Conservation (phyloP, 2,113 vertebrate species). For the Chloebia gouldiae region DNA sequence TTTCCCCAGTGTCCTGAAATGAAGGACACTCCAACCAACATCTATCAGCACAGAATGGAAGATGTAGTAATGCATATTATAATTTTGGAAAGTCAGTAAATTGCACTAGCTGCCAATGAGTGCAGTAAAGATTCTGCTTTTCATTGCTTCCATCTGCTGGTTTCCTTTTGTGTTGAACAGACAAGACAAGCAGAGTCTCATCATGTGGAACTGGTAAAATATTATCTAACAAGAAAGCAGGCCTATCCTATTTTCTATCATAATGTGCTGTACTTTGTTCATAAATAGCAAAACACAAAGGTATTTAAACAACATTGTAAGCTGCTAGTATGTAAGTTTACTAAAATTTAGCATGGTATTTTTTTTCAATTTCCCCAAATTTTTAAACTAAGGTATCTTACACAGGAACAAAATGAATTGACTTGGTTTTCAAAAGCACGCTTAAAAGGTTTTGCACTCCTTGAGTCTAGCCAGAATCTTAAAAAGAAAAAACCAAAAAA, state of each 20-base stretch:
- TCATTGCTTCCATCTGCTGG: conserved; percentile 47
- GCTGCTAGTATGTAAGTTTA: background rate
- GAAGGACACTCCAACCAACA: background rate
- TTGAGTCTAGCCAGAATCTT: background rate
- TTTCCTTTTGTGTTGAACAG: conserved; percentile 44
- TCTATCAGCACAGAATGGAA: background rate
- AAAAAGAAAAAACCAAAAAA: background rate
- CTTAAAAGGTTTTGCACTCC: background rate
- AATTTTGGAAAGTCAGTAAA: background rate
- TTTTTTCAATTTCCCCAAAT: background rate
- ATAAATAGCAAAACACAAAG: background rate
- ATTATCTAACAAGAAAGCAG: background rate
- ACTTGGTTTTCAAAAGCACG: background rate
- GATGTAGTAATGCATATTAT: background rate
- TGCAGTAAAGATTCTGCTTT: conserved; percentile 5
- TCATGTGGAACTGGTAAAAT: background rate
- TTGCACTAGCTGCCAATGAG: background rate
- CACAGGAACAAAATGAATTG: background rate
- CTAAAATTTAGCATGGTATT: background rate
- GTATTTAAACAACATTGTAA: background rate
- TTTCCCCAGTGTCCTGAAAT: background rate
- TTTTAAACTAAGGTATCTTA: background rate
- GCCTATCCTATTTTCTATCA: background rate
- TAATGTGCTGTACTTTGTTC: background rate
- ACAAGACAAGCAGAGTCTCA: background rate